Evolutionary conservation across 1,140 invertebrate genomes (phyloP).

Genomic region (Micrasema minimum): DNA sequence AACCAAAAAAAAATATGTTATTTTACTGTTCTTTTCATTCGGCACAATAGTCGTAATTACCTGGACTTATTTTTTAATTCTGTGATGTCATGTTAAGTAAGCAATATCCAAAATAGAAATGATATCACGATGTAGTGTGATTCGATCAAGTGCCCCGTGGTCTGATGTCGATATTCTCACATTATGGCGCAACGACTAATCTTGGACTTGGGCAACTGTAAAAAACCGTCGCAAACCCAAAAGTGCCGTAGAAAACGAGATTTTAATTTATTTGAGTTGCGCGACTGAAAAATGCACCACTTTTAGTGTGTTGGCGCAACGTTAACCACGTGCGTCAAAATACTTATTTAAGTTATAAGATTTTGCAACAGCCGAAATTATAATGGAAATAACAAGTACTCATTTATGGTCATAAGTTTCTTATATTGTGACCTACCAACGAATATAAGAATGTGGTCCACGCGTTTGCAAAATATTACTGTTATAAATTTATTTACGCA

Average conservation of each 20-base stretch:
- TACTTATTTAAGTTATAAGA: constrained; percentile 11
- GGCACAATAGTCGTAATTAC: too few relatives aligned
- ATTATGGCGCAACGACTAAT: constrained; percentile 2
- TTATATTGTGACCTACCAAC: neutral
- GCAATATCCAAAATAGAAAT: constrained; percentile 6
- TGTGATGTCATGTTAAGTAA: too few relatives aligned
- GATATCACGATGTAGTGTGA: neutral
- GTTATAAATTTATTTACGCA: too few relatives aligned
- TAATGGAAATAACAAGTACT: constrained; percentile 23
- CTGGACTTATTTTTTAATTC: too few relatives aligned
- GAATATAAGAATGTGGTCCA: constrained; percentile 1
- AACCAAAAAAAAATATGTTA: too few relatives aligned
- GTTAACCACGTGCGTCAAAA: constrained; percentile 22
- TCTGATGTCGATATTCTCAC: too few relatives aligned
- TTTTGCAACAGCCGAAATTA: constrained; percentile 17
- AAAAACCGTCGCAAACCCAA: constrained; percentile 20
- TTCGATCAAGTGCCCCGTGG: too few relatives aligned
- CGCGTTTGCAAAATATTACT: neutral
- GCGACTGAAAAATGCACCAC: constrained; percentile 20
- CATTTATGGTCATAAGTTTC: neutral
- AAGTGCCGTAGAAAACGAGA: constrained; percentile 22
- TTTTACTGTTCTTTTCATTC: too few relatives aligned
- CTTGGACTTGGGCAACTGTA: constrained; percentile 10
- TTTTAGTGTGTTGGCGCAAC: constrained; percentile 9
- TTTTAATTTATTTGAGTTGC: constrained; percentile 30